Evolutionary conservation across 1,140 invertebrate species (phyloP).

Genomic region (Pemphigus obesinymphae): DNA sequence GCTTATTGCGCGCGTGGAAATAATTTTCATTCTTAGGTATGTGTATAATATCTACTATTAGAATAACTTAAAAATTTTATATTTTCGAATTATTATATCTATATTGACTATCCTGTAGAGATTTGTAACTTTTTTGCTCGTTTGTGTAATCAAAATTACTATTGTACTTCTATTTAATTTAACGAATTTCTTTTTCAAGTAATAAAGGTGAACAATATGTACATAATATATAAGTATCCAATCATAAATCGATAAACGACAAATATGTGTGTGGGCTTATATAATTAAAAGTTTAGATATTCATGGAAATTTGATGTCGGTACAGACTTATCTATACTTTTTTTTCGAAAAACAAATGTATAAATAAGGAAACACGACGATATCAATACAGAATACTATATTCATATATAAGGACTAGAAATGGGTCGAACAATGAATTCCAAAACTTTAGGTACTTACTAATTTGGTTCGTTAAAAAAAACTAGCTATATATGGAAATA

Average conservation of each 20-base stretch:
- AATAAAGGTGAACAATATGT: neutral
- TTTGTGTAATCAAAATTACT: neutral
- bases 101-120: neutral
- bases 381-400: no score
- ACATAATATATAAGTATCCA: no score
- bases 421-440: no score
- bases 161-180: neutral
- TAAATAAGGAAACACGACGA: no score
- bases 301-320: neutral
- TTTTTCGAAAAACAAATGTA: no score
- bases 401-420: no score
- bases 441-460: no score
- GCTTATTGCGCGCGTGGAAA: neutral
- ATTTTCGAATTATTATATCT: neutral
- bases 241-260: neutral
- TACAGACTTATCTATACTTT: no score
- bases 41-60: neutral
- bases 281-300: neutral
- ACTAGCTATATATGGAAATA: no score
- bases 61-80: no score
- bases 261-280: neutral
- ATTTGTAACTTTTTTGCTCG: neutral
- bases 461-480: no score
- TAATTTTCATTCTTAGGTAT: neutral
- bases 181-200: neutral